Base-by-base conservation (phyloP, 2,113 vertebrate species). In the Sceloporus undulatus region DNA sequence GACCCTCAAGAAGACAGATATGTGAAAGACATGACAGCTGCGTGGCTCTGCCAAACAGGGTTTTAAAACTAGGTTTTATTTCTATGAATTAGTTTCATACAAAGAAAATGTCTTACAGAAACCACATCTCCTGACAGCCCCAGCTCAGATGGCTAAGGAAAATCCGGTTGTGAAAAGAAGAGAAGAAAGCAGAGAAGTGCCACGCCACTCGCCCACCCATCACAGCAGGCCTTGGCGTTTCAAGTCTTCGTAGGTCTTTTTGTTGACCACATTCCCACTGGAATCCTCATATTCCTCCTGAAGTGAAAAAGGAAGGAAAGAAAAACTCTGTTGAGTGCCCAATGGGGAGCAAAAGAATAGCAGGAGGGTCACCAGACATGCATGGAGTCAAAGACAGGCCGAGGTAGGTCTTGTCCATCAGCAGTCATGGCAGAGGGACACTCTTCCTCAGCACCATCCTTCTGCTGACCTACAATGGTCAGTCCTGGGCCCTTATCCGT, bases 271-370 rank as follows among this genome's bases (percentile, higher is more conserved):
- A 0, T 99, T 99, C 83, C 99, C 99, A 10, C 98, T 99, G 52
- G 99, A 99, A 93, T 99, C 99, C 93, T 99, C 99, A 0, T 99
- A 99, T 86, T 99, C 99, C 93, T 99, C 99, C 99, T 99, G 93
- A 38, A 34, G 95, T 91, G 1, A n/a, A 81, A 94, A 92, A 62
- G 13, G 59, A 62, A 62, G 59, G 3, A 62, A 62, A 18, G 59
- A 62, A 9, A 79, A 9, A 71, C 29, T 52, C 89, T 4, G 89
- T 92, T 88, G 93, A 70, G 34, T 38, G 9, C n/a, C 68, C 0
- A 9, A 11, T 14, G 21, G 9, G 40, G 5, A 3, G 27, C 19
- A 34, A 5, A 14, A 1, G 2, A 74, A n/a, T n/a, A 11, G 16
- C 10, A 34, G 68, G 4, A 27, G 0, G 48, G 42, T 25, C 11